Base-by-base conservation (phyloP, 2,113 vertebrate species). In the Phalacrocorax pelagicus region DNA sequence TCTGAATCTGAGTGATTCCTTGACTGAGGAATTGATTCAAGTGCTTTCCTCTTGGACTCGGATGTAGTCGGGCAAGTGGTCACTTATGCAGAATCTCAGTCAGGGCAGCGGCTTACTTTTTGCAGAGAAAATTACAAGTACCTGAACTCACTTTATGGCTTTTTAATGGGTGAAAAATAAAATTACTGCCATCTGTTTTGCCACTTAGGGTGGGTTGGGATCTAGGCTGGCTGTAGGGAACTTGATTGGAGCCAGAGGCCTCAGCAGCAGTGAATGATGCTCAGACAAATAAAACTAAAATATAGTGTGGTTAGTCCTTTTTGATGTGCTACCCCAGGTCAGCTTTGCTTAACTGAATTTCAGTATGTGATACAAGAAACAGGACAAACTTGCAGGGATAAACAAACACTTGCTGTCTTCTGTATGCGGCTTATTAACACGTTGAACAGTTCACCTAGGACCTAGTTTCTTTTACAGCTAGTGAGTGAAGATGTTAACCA, bases 161-260 rank as follows among this genome's bases (percentile, higher is more conserved):
- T 90, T 77, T 83, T 54, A 83, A 54, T 5, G 15, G 46, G 3
- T 29, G 20, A 83, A 86, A 86, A 80, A 6, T 40, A 14, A 58
- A 87, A 36, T 70, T 15, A 30, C 15, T 81, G 46, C 54, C 63
- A 44, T 61, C 22, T 82, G 49, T 83, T 90, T 38, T 78, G 26
- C 38, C 24, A 9, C 2, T 10, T 90, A 9, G 0, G 0, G 6
- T 77, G 32, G 13, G 2, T n/a, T 69, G 47, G 29, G 24, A 15
- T 47, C 8, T 5, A 26, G 22, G 34, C 29, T 93, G 58, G 3
- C 52, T 95, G 23, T 54, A 38, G 40, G 55, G 36, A 69, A 6
- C 49, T 72, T 88, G 26, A 6, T 40, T 84, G 15, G 36, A 87
- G 18, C 46, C 44, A 57, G 62, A 75, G 23, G 44, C 47, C 36